Base-by-base conservation (phyloP, 2,113 vertebrate species). In the Melanostigma gelatinosum region DNA sequence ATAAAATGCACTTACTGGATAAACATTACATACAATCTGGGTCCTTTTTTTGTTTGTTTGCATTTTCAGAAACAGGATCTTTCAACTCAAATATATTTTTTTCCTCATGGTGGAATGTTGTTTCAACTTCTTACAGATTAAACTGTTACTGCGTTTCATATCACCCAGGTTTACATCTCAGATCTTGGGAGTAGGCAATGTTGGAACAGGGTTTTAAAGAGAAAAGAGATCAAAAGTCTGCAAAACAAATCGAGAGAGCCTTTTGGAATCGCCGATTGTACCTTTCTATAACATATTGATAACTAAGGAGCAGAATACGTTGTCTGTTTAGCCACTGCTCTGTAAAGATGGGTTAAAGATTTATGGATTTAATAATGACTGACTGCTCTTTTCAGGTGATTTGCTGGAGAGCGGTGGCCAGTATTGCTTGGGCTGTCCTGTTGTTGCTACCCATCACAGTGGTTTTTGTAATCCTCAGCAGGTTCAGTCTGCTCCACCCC, bases 391-490 rank as follows among this genome's bases (percentile, higher is more conserved):
- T 86, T 22, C 57, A 99, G 98, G 96, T 99, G n/a, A 93, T 98
- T 54, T 95, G 94, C 71, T 97, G 98, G 98, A 96, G 97, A 86
- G 95, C 95, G 72, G 93, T 93, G 34, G 93, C 96, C 66, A 96
- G 97, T 58, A 86, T 96, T 76, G 92, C 93, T 18, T 99, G 97
- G 97, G 95, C 97, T 12, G 93, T 98, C 68, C 83, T 97, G 69
- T 89, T 98, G 87, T 90, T 98, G 68, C 97, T 96, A 6, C 1
- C 95, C 32, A 95, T 92, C 85, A 95, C 95, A 4, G 91, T 94
- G 1, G 90, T 94, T 1, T 98, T 97, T 92, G 78, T 97, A 3
- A 11, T 96, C 54, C 86, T 98, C 64, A 96, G 95, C 88, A 94
- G 93, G 73, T 74, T 97, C 68, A 95, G 95, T 85, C 82, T 96